Percentiles rank a stretch among this genome's conserved stretches.
Evolutionary conservation across 2,113 vertebrate species (phyloP).

Genomic region (Nicator chloris): DNA sequence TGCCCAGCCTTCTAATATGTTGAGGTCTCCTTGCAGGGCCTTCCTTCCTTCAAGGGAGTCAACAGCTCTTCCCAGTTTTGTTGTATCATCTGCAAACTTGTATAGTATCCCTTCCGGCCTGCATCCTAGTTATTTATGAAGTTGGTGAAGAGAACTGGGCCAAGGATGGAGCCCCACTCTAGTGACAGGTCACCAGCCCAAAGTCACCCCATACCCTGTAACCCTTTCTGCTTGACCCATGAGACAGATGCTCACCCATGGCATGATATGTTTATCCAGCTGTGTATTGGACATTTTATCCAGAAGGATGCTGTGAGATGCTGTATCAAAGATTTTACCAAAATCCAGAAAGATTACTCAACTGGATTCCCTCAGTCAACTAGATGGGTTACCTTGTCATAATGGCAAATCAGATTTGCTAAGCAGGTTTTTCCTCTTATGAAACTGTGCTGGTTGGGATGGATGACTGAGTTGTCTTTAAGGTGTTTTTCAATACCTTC

Average conservation of each 20-base stretch:
- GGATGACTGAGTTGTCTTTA: not conserved
- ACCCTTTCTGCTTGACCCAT: rapidly evolving
- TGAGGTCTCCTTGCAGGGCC: too few relatives aligned
- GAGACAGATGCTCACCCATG: not conserved
- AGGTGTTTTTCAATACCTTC: not conserved
- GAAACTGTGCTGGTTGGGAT: not conserved
- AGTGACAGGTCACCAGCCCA: not conserved
- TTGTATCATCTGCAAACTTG: not conserved
- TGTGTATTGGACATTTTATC: not conserved
- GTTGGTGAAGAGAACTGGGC: not conserved
- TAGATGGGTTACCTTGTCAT: not conserved
- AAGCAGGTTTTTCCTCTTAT: not conserved
- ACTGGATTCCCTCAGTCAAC: not conserved
- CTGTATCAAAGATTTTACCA: not conserved
- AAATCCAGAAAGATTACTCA: not conserved
- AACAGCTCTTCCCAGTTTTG: not conserved
- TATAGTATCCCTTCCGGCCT: not conserved
- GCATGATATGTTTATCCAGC: not conserved
- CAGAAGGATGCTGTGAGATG: not conserved
- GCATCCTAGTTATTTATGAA: not conserved
- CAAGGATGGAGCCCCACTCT: not conserved
- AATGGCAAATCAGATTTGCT: not conserved
- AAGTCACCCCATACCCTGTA: not conserved
- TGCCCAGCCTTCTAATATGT: not conserved
- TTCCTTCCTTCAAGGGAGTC: not conserved